Base-by-base conservation (phyloP, 2,113 vertebrate genomes). In the Gasterosteus nipponicus region DNA sequence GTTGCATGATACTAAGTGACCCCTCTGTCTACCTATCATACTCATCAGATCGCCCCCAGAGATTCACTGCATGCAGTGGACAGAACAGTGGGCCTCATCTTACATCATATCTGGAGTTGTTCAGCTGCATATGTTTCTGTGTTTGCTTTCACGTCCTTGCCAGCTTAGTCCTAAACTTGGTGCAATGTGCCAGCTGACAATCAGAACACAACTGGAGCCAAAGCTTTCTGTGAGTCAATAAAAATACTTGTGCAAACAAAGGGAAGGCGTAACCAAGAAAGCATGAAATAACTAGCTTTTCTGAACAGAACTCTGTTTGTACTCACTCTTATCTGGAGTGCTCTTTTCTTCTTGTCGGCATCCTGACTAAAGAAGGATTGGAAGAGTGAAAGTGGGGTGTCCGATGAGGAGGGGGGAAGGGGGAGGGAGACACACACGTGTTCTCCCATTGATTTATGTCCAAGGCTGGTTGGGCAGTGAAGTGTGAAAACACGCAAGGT, bases 341-440 rank as follows among this genome's bases (percentile, higher is more conserved):
- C 56, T 71, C 66, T n/a, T n/a, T 72, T 73, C 71, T 46, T 74
- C 53, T 77, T 62, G 57, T 80, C 86, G 69, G 84, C 85, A 88
- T 81, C 85, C 87, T 80, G 68, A 92, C 89, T 90, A 90, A 92
- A 89, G 91, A 81, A 81, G 75, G 54, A 84, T 80, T 82, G 73
- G 31, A 77, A 88, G 77, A 91, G n/a, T 89, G 74, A 91, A 92
- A 90, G 83, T 35, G 49, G 74, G 19, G 19, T 38, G 64, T 83
- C 83, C 83, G 85, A 86, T 79, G 66, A 82, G 60, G 72, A 86
- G n/a, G n/a, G 74, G 38, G 62, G 39, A 65, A 61, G 58, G 60
- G 29, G 22, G 22, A 1, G 22, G 22, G 22, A 26, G 22, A 81
- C 66, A 73, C 57, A 82, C 80, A 79, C 71, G 62, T 82, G 87